Base-by-base conservation (phyloP, 2,797 vertebrate species). In the Phyllotis vaccarum region DNA sequence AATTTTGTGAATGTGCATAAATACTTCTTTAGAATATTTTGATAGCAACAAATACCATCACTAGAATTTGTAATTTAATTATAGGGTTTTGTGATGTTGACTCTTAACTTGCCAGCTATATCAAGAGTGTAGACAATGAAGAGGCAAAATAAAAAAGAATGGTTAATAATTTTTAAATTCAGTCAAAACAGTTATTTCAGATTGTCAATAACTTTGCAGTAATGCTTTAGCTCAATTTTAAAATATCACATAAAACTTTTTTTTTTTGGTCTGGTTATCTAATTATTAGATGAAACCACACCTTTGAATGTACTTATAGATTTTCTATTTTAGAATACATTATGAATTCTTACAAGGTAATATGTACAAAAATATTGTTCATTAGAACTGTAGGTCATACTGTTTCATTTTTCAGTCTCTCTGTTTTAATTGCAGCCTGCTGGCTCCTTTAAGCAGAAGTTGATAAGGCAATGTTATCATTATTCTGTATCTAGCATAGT, bases 1-100 rank as follows among this genome's bases (percentile, higher is more conserved):
- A 82, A 88, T 91, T 92, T 91, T 82, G 31, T 68, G 3, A 94
- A 92, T 34, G 56, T 27, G 34, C 89, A 9, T 27, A 88, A 68
- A 75, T 80, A 12, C 85, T 94, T 96, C 0, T 89, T 94, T 86
- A 89, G 46, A 72, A n/a, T 43, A 93, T 9, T 75, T 98, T 90
- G 91, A 31, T 10, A 12, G 6, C 62, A 95, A 14, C 2, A 79
- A 19, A 79, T 21, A 22, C 46, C 74, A 81, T 68, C 56, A 40
- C 22, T 93, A 78, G 0, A 17, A 90, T 96, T 86, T 78, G 49
- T 74, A 68, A 52, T 58, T 96, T 85, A n/a, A 93, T 95, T 91
- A 93, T 54, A 72, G 54, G 86, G 74, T 74, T 97, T 82, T 80
- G 27, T 90, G 58, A 70, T 43, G 27, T 34, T 75, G 49, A 93